Evolutionary conservation across 1,140 invertebrate species (phyloP), one percentile per base, ranked within the genome.

Genomic region (Oppia nitens): DNA sequence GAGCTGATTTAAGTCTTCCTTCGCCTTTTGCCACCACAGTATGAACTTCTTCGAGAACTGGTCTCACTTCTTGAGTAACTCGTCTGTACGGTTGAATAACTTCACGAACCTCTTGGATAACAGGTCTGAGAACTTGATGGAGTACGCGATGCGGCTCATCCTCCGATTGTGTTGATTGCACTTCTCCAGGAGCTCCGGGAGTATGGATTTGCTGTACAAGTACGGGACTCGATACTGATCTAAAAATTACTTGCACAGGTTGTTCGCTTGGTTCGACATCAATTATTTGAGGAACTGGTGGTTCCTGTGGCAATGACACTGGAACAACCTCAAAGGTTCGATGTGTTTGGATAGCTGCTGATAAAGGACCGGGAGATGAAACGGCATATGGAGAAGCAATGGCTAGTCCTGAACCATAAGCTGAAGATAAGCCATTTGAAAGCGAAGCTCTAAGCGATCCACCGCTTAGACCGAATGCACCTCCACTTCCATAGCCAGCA

Each of bases 341-440:
- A 23, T 60, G 56, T 1, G 57, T 60, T 48, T 59, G 57, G 21
- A 59, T 59, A 2, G 57, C 57, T 3, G 57, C 57, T 24, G 57
- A 25, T 26, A 59, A n/a, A n/a, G n/a, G n/a, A n/a, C n/a, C n/a
- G n/a, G n/a, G n/a, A n/a, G n/a, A n/a, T n/a, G n/a, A n/a, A n/a
- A n/a, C n/a, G n/a, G n/a, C n/a, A n/a, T n/a, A n/a, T n/a, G n/a
- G n/a, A n/a, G n/a, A n/a, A n/a, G n/a, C n/a, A n/a, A n/a, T n/a
- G n/a, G n/a, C n/a, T n/a, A n/a, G n/a, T n/a, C n/a, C n/a, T n/a
- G n/a, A n/a, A n/a, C n/a, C n/a, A n/a, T n/a, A n/a, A n/a, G n/a
- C n/a, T n/a, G n/a, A n/a, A n/a, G n/a, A n/a, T n/a, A n/a, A n/a
- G n/a, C n/a, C n/a, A n/a, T n/a, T n/a, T n/a, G n/a, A n/a, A n/a